Conservation (phyloP, 2,113 vertebrate genomes). For the Pachyramphus minor region DNA sequence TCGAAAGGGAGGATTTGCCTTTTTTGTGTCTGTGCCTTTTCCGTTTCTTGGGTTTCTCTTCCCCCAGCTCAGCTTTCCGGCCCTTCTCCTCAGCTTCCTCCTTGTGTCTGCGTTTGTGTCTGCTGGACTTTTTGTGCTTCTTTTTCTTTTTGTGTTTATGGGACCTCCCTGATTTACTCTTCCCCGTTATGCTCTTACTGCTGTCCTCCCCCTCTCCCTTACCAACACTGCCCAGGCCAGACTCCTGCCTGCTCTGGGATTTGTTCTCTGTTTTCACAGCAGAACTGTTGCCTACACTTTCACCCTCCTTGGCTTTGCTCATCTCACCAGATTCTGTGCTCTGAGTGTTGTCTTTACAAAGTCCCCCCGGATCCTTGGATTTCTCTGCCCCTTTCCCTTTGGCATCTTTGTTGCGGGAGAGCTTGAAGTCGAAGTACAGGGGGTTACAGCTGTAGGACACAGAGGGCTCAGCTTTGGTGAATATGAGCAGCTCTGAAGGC, state of each 20-base stretch:
- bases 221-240: neutral
- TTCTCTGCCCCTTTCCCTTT: conserved; percentile 75
- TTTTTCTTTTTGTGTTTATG: conserved; percentile 97
- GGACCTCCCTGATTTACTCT: conserved; percentile 80
- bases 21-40: conserved; percentile 92
- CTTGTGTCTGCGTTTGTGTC: conserved; percentile 83
- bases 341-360: conserved; percentile 48
- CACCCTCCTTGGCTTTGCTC: conserved; percentile 53
- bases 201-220: conserved; percentile 65
- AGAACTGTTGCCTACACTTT: neutral
- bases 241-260: conserved; percentile 55
- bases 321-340: conserved; percentile 36
- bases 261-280: conserved; percentile 38
- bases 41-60: conserved; percentile 90
- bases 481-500: conserved; percentile 95
- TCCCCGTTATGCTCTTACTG: conserved; percentile 52
- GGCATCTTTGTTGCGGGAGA: conserved; percentile 88
- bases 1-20: conserved; percentile 48
- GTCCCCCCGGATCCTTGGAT: conserved; percentile 34
- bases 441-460: conserved; percentile 98
- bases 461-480: conserved; percentile 89
- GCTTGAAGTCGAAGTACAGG: conserved; percentile 97
- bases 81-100: conserved; percentile 79
- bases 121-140: conserved; percentile 89
- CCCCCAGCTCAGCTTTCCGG: conserved; percentile 70